Evolutionary conservation across 2,888 invertebrate genomes (phyloP).

Genomic region (Beris chalybata): DNA sequence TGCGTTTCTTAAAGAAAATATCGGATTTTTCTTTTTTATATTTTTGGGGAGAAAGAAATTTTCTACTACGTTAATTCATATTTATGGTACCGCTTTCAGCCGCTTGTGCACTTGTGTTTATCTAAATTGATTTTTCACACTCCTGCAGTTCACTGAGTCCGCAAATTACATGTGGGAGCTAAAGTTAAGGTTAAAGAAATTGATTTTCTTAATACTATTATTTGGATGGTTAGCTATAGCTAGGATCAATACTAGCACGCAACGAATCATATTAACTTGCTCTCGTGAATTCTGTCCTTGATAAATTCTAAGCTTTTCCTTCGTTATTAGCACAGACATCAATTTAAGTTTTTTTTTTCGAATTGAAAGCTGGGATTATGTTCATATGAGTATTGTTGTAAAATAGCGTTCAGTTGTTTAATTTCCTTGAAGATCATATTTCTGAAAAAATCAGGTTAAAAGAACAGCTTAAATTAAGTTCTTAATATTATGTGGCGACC

Average conservation of each 20-base stretch:
- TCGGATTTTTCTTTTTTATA: constrained; percentile 20
- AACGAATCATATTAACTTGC: too few relatives aligned
- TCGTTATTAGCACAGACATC: too few relatives aligned
- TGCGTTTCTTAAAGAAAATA: background rate
- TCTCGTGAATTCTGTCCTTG: too few relatives aligned
- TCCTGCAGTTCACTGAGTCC: constrained; percentile 57
- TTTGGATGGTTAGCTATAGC: constrained; percentile 14
- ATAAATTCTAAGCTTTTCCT: too few relatives aligned
- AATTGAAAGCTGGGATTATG: too few relatives aligned
- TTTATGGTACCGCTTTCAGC: constrained; percentile 46
- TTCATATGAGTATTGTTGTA: too few relatives aligned
- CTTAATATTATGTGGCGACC: too few relatives aligned
- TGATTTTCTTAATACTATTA: constrained; percentile 40
- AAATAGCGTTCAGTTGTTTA: too few relatives aligned
- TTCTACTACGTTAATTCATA: constrained; percentile 58
- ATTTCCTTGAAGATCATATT: too few relatives aligned
- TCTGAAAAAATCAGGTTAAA: too few relatives aligned
- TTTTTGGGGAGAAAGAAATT: constrained; percentile 43
- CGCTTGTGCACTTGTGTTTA: constrained; percentile 49
- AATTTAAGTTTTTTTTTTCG: too few relatives aligned
- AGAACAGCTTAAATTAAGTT: too few relatives aligned
- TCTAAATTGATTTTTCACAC: constrained; percentile 58
- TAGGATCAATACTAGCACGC: background rate
- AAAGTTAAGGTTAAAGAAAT: constrained; percentile 41
- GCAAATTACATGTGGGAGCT: constrained; percentile 57